Conservation (phyloP, 2,888 invertebrate genomes). For the Tiphia femorata region DNA sequence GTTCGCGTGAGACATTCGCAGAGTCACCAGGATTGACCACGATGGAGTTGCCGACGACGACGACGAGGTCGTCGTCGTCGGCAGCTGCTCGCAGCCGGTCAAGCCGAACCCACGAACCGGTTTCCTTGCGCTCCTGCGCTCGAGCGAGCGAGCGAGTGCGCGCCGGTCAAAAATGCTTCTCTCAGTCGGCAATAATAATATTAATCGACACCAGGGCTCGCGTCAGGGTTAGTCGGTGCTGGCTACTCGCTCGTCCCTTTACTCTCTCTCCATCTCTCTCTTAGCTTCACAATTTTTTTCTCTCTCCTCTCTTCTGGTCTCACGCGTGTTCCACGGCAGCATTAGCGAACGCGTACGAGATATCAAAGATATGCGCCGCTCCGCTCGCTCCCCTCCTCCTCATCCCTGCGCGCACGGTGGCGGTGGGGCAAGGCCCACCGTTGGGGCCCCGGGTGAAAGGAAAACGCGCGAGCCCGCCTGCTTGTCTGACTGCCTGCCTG, state of each 20-base stretch:
- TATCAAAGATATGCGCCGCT: slow-evolving; percentile 57
- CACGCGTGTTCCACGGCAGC: not conserved
- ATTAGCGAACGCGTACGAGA: slow-evolving; percentile 25
- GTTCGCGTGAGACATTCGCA: too few relatives aligned
- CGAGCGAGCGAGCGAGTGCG: too few relatives aligned
- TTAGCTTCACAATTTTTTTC: not conserved
- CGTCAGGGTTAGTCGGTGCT: not conserved
- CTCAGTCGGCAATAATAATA: slow-evolving; percentile 56
- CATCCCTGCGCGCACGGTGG: too few relatives aligned
- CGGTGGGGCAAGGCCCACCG: slow-evolving; percentile 54
- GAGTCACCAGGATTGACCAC: too few relatives aligned
- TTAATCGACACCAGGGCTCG: slow-evolving; percentile 55
- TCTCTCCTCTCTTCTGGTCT: not conserved
- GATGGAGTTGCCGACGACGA: too few relatives aligned
- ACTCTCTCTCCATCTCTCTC: slow-evolving; percentile 8
- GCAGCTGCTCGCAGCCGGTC: slow-evolving; percentile 38
- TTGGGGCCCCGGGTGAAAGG: slow-evolving; percentile 64
- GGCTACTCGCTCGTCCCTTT: not conserved
- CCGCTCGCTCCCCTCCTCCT: slow-evolving; percentile 34
- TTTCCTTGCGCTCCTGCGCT: too few relatives aligned
- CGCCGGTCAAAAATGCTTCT: slow-evolving; percentile 51
- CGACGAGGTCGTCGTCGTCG: too few relatives aligned
- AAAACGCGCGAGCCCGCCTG: slow-evolving; percentile 53
- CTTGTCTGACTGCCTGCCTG: too few relatives aligned
- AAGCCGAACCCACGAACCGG: slow-evolving; percentile 44